Conservation (phyloP, 2,113 vertebrate species). For the Archilochus colubris region DNA sequence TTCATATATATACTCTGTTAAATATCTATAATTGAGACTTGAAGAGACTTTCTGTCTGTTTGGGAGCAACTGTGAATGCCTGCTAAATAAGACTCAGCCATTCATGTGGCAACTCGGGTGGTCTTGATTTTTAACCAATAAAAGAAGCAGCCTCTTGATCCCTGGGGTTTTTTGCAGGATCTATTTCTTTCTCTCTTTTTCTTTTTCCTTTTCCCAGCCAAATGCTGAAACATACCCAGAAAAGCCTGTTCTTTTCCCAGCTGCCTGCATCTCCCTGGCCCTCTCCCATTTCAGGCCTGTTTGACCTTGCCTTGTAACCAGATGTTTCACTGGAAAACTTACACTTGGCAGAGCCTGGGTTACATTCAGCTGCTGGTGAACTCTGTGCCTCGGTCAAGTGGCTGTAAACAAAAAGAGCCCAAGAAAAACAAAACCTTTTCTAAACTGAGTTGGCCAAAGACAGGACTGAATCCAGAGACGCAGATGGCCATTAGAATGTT, state of each 20-base stretch:
- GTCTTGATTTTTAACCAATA: constrained; percentile 40
- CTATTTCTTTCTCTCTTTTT: neutral
- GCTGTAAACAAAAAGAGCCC: constrained; percentile 54
- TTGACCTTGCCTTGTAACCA: constrained; percentile 59
- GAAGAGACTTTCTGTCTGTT: neutral
- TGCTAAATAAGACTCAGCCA: neutral
- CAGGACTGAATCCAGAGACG: neutral
- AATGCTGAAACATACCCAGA: constrained; percentile 22
- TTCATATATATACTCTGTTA: neutral
- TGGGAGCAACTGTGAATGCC: neutral
- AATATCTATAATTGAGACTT: neutral
- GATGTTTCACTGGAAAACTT: constrained; percentile 62
- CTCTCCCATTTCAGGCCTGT: constrained; percentile 1
- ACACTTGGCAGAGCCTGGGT: constrained; percentile 31
- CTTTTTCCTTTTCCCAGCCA: constrained; percentile 41
- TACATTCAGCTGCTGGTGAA: constrained; percentile 52
- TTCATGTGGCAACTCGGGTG: constrained; percentile 40
- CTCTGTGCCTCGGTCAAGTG: constrained; percentile 11
- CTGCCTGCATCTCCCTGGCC: constrained; percentile 21
- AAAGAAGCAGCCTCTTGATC: constrained; percentile 13
- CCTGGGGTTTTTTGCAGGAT: neutral
- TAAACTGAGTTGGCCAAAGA: constrained; percentile 32
- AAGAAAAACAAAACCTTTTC: constrained; percentile 61
- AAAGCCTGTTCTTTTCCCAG: constrained; percentile 56
- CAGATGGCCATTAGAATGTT: constrained; percentile 12